Evolutionary conservation across 2,888 invertebrate species (phyloP), one percentile per base, ranked within the genome.

Genomic region (Sussaba pulchella): DNA sequence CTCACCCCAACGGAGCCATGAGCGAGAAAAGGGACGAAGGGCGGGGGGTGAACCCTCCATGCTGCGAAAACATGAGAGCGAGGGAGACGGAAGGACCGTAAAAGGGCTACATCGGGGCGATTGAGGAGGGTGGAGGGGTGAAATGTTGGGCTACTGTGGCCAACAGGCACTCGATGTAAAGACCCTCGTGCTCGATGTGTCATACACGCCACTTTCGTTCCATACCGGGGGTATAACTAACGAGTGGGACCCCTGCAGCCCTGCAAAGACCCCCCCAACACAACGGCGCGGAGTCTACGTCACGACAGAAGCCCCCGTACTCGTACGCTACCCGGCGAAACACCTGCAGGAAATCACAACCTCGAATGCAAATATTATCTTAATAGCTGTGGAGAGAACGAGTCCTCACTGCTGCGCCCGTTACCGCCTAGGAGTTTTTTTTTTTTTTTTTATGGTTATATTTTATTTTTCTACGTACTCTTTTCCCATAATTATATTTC

Each of bases 281-380:
- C 5, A 39, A 10, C 10, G 17, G 14, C 24, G 8, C 17, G 10
- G 50, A 10, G 14, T 50, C n/a, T n/a, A n/a, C n/a, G n/a, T n/a
- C n/a, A 61, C 21, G 19, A 47, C 61, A 59, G 59, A 50, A 71
- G 36, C 71, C 75, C n/a, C 57, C 47, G 24, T 14, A 66, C 39
- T 59, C 59, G 50, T 54, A 78, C 39, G 59, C 66, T 70, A 6
- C 50, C n/a, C 45, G 63, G 76, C 77, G 84, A 84, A 87, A 87
- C 92, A 92, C 92, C 92, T 92, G 92, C 92, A 92, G 92, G 92
- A 92, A 92, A 92, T 92, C 91, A 91, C 91, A 88, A 90, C 90
- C 89, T 89, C 85, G 84, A 90, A 91, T 91, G 91, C 91, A 91
- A 92, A 92, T 92, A 91, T 91, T 92, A 90, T 91, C 91, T 91